phyloP scores from a whole-genome alignment of 2,888 invertebrate genomes.

The Rhagonycha fulva region DNA sequence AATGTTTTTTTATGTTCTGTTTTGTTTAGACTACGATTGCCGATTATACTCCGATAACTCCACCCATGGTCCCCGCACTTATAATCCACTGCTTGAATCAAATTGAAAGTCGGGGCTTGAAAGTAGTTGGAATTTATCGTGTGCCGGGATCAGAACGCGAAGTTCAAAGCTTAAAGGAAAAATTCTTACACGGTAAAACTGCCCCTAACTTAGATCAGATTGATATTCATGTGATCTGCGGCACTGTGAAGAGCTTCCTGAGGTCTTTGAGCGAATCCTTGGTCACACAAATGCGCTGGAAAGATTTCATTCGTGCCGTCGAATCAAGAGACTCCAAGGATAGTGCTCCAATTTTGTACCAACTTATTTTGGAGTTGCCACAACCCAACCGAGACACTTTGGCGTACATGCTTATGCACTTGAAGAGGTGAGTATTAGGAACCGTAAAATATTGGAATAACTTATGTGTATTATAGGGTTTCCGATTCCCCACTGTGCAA shows the following conservation, averaged over 20 bases:
- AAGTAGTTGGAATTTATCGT: constrained; percentile 89
- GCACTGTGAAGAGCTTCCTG: constrained; percentile 93
- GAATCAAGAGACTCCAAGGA: constrained; percentile 61
- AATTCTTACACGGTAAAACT: constrained; percentile 84
- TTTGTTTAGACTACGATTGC: constrained; percentile 70
- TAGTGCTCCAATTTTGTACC: constrained; percentile 67
- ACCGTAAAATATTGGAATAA: background rate
- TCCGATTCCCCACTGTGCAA: constrained; percentile 82
- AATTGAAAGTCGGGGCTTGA: constrained; percentile 86
- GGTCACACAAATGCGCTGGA: constrained; percentile 80
- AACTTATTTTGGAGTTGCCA: constrained; percentile 83
- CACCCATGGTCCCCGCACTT: constrained; percentile 93
- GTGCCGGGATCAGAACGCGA: constrained; percentile 89
- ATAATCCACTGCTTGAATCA: constrained; percentile 95
- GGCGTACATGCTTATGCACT: constrained; percentile 88
- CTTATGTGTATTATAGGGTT: constrained; percentile 66
- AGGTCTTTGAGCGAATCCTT: constrained; percentile 87
- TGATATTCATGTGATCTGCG: constrained; percentile 89
- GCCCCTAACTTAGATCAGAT: constrained; percentile 75
- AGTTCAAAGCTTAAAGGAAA: constrained; percentile 83
- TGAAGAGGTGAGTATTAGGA: constrained; percentile 66
- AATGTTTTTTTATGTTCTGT: background rate
- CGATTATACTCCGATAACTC: constrained; percentile 82
- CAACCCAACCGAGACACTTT: constrained; percentile 93
- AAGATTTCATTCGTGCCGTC: constrained; percentile 77